These are phyloP conservation scores for Hylaeus volcanicus DNA, from an alignment of 1,140 invertebrate species.

Conservation along the genomic window DNA sequence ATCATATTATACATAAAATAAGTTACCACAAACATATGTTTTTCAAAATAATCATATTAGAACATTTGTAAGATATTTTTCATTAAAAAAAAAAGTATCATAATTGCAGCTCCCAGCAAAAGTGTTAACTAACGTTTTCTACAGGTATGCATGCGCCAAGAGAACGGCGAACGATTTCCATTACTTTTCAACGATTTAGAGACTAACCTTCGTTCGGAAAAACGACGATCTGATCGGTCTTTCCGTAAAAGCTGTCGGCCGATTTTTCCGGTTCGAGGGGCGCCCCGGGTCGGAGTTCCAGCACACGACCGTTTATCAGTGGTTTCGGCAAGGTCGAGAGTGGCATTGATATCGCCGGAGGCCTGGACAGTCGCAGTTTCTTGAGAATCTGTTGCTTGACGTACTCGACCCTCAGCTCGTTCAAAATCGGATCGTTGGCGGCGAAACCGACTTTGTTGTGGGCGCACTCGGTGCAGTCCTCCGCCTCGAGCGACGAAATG, in stretches of 20 bases:
- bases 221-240: conserved; percentile 89
- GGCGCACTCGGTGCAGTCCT: conserved; percentile 68
- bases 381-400: conserved; percentile 91
- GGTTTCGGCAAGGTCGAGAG: conserved; percentile 85
- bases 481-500: conserved; percentile 13
- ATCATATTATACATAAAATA: no score
- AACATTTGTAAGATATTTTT: no score
- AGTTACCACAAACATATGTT: no score
- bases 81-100: no score
- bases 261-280: conserved; percentile 74
- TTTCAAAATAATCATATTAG: no score
- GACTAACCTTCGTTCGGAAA: conserved; percentile 86
- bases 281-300: conserved; percentile 74
- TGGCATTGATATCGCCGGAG: conserved; percentile 83
- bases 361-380: conserved; percentile 87
- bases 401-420: conserved; percentile 86
- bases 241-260: conserved; percentile 88
- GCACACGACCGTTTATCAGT: conserved; percentile 83
- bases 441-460: conserved; percentile 69
- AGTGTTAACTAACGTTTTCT: no score
- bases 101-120: no score
- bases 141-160: no score
- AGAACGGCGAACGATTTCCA: no score
- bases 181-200: no score
- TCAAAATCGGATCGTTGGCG: conserved; percentile 76